A percentile compares a stretch with the other conserved stretches of the same genome.
phyloP scores from a whole-genome alignment of 2,888 invertebrate species.

The Xylocampa areola region DNA sequence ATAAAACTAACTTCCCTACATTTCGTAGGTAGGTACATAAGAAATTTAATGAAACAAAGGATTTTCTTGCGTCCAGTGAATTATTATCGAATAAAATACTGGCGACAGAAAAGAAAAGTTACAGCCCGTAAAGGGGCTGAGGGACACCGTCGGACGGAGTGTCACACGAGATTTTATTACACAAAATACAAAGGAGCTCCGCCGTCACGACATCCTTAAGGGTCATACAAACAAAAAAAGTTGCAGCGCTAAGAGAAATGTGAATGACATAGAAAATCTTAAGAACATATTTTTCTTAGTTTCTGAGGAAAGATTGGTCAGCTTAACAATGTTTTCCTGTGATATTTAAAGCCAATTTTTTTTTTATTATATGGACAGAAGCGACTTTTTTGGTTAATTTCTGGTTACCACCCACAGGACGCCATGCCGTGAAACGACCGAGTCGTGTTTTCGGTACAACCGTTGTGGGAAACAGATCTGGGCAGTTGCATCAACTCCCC shows the following conservation, averaged over 20 bases:
- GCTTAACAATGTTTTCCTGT: slow-evolving; percentile 3
- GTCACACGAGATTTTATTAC: slow-evolving; percentile 85
- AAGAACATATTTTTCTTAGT: slow-evolving; percentile 27
- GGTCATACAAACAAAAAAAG: slow-evolving; percentile 72
- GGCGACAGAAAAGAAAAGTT: slow-evolving; percentile 83
- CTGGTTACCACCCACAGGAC: too few species aligned
- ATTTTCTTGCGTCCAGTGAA: slow-evolving; percentile 73
- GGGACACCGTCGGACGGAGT: slow-evolving; percentile 68
- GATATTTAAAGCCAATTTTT: slow-evolving; percentile 8
- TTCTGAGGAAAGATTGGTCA: slow-evolving; percentile 8
- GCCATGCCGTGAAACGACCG: too few species aligned
- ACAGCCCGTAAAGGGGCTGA: slow-evolving; percentile 79
- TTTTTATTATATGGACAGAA: background rate
- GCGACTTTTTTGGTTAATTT: too few species aligned
- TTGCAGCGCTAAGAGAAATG: slow-evolving; percentile 65
- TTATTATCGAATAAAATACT: slow-evolving; percentile 83
- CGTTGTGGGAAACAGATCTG: too few species aligned
- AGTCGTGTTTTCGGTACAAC: too few species aligned
- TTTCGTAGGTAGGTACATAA: slow-evolving; percentile 54
- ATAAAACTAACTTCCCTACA: slow-evolving; percentile 65
- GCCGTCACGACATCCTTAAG: slow-evolving; percentile 72
- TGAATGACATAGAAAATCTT: slow-evolving; percentile 41
- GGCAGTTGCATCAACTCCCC: too few species aligned
- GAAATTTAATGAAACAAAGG: slow-evolving; percentile 80
- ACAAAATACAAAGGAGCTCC: slow-evolving; percentile 73